These are phyloP conservation scores for Channa striata DNA, from an alignment of 2,797 vertebrate species.

Conservation along the genomic window DNA sequence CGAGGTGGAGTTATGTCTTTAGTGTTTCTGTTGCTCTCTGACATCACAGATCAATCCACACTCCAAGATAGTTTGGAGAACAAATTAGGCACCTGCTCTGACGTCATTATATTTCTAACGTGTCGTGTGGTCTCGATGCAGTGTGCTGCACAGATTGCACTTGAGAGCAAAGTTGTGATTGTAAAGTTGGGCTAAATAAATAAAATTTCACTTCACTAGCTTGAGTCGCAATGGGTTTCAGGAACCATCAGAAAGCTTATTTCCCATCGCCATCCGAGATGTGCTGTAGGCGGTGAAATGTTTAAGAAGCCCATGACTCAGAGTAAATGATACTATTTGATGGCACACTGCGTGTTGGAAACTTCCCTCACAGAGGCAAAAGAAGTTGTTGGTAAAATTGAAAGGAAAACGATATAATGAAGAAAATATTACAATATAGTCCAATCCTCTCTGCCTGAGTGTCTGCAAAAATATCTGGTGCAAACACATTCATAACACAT, in stretches of 20 bases:
- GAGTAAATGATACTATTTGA: conserved; percentile 31
- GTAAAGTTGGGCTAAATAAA: too few species aligned
- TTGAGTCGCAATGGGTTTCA: conserved; percentile 25
- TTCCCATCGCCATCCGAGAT: conserved; percentile 25
- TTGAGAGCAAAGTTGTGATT: too few species aligned
- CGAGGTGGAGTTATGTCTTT: neutral
- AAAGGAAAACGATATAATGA: conserved; percentile 17
- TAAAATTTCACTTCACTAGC: neutral
- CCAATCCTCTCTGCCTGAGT: neutral
- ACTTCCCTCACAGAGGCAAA: conserved; percentile 12
- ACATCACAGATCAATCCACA: too few species aligned
- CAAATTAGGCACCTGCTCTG: too few species aligned
- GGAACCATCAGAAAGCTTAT: conserved; percentile 18
- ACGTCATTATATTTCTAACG: too few species aligned
- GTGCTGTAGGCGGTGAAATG: conserved; percentile 29
- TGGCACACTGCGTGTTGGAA: conserved; percentile 9
- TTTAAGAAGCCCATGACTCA: conserved; percentile 16
- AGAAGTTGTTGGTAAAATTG: conserved; percentile 28
- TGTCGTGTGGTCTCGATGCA: too few species aligned
- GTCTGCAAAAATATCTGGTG: neutral
- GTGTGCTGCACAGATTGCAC: too few species aligned
- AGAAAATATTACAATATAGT: conserved; percentile 1
- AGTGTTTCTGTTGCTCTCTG: too few species aligned
- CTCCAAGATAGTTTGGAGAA: too few species aligned
- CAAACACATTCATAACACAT: conserved; percentile 1